Evolutionary conservation across 1,140 invertebrate species (phyloP).

Genomic region (Drosophila neocordata): DNA sequence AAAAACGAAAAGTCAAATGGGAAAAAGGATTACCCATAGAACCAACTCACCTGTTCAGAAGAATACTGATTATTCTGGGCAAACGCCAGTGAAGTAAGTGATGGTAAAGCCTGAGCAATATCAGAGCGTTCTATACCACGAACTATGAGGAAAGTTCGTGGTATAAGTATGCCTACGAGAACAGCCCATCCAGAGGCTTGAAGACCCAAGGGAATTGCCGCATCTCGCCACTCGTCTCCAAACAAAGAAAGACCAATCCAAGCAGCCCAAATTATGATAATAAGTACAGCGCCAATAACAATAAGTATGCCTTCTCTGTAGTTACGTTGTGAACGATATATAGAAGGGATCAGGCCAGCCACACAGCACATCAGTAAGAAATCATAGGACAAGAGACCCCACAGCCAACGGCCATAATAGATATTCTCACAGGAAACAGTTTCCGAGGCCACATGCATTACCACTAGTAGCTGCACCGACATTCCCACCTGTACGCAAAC

Average conservation of each 20-base stretch:
- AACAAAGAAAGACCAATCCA: slow-evolving; percentile 84
- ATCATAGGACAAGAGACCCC: slow-evolving; percentile 84
- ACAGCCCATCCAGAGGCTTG: slow-evolving; percentile 84
- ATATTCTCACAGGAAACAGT: slow-evolving; percentile 82
- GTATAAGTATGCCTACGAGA: slow-evolving; percentile 85
- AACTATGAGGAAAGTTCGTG: slow-evolving; percentile 86
- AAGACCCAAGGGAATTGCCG: slow-evolving; percentile 85
- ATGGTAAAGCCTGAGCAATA: slow-evolving; percentile 83
- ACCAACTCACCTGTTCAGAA: slow-evolving; percentile 71
- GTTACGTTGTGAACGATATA: slow-evolving; percentile 86
- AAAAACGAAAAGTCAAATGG: background rate
- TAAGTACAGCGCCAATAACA: slow-evolving; percentile 70
- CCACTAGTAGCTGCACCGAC: slow-evolving; percentile 83
- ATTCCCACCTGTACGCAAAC: slow-evolving; percentile 84
- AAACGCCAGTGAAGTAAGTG: slow-evolving; percentile 81
- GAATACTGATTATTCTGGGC: slow-evolving; percentile 82
- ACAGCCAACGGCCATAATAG: slow-evolving; percentile 81
- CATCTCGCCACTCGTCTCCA: slow-evolving; percentile 84
- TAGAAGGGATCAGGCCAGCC: slow-evolving; percentile 84
- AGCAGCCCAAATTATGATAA: slow-evolving; percentile 83
- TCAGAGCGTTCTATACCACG: slow-evolving; percentile 84
- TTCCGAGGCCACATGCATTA: slow-evolving; percentile 80
- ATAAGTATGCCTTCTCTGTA: slow-evolving; percentile 85
- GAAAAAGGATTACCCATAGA: too few relatives aligned
- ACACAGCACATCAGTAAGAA: slow-evolving; percentile 84